Base-by-base conservation (phyloP, 35 echinoderm and acorn worm genomes). In the Heliocidaris tuberculata region DNA sequence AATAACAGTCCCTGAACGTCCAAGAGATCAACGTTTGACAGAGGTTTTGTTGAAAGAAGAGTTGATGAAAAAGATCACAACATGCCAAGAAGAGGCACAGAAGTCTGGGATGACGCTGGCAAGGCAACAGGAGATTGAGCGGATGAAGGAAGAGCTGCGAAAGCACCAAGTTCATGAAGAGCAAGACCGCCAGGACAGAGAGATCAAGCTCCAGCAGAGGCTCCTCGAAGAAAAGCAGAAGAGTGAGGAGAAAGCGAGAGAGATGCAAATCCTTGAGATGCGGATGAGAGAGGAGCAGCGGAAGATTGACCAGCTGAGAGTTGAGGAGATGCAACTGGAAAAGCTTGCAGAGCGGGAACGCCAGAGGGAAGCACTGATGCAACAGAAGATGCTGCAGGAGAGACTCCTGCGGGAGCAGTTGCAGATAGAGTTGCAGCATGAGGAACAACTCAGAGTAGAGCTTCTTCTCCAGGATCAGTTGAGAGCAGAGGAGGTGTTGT, bases 281-380 rank as follows among this genome's bases (percentile, higher is more conserved):
- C 21, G 12, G 32, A 89, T 89, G 87, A 89, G 47, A 89, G 87
- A 89, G 87, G 87, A 89, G 87, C 87, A 89, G 32, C 87, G 87
- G 47, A 89, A 89, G 87, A 89, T 89, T 42, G 87, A 89, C 7
- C 31, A 48, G 31, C 87, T 89, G 19, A 89, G 32, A 27, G 47
- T 13, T 2, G 31, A 89, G 47, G 87, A 89, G 87, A 89, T 89
- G 87, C 87, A 89, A 11, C 47, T 89, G 29, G 87, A 89, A 27
- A 9, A 31, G 87, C 31, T 47, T 12, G 47, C 31, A 48, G 87
- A 32, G 87, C 21, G 47, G 47, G 87, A 89, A 48, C 87, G 87
- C 15, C 12, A 89, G 87, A 89, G 87, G 24, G 87, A 89, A 48
- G 65, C 65, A 78, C 65, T 78, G 1, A 78, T 78, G 65, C 65